These are phyloP conservation scores for Puntigrus tetrazona DNA, from an alignment of 2,113 vertebrate species.

Conservation along the genomic window DNA sequence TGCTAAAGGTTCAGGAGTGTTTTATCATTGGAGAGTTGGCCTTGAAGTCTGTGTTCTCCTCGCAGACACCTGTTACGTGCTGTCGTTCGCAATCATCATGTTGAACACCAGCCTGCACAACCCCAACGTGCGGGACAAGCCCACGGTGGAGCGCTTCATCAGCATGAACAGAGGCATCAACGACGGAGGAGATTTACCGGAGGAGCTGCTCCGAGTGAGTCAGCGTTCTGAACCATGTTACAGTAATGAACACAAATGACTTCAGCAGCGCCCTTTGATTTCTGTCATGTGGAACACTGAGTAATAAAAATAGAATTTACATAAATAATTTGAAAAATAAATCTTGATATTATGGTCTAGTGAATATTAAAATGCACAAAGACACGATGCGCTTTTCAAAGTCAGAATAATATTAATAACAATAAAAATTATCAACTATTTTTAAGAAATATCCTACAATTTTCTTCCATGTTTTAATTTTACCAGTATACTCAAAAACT, in stretches of 20 bases:
- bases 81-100: slow-evolving; percentile 92
- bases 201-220: slow-evolving; percentile 86
- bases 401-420: not conserved
- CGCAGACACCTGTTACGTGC: slow-evolving; percentile 88
- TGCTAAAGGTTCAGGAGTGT: not conserved
- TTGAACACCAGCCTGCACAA: slow-evolving; percentile 93
- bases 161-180: slow-evolving; percentile 93
- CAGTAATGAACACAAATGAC: not conserved
- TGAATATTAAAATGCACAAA: not conserved
- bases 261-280: not conserved
- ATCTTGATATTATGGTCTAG: not conserved
- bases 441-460: not conserved
- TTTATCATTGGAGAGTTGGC: not conserved
- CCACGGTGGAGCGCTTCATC: slow-evolving; percentile 85
- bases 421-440: not conserved
- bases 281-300: not conserved
- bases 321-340: no score
- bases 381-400: not conserved
- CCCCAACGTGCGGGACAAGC: slow-evolving; percentile 89
- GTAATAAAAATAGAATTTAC: not conserved
- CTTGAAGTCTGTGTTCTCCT: not conserved
- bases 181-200: slow-evolving; percentile 87
- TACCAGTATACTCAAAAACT: no score
- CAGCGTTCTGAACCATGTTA: not conserved
- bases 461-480: no score